Evolutionary conservation across 2,113 vertebrate species (phyloP).

Genomic region (Nothobranchius furzeri): DNA sequence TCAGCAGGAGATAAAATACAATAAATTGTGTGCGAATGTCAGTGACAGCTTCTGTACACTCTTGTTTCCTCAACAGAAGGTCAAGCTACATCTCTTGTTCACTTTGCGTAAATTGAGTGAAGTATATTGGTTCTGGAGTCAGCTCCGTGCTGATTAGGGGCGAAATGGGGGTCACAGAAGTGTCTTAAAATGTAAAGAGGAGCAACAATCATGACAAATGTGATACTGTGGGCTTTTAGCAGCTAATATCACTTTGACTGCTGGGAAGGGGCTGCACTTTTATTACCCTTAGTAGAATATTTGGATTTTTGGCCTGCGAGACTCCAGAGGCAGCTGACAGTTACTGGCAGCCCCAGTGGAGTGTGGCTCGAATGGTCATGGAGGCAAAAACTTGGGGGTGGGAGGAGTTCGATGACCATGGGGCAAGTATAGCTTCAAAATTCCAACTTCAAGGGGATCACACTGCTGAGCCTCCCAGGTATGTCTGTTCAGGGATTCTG

Average conservation of each 20-base stretch:
- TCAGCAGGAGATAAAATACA: conserved; percentile 16
- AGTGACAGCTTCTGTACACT: conserved; percentile 17
- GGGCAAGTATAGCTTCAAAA: too few relatives aligned
- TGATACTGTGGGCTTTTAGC: conserved; percentile 13
- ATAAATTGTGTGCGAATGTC: conserved; percentile 48
- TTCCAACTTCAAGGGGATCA: too few relatives aligned
- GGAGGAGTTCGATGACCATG: too few relatives aligned
- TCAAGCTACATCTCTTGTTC: conserved; percentile 39
- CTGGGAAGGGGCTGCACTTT: neutral
- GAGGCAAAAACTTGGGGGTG: too few relatives aligned
- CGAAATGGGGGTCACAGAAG: conserved; percentile 17
- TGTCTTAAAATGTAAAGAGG: conserved; percentile 28
- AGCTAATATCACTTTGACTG: neutral
- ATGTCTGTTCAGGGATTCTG: too few relatives aligned
- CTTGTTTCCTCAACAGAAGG: conserved; percentile 23
- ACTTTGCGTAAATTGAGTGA: conserved; percentile 28
- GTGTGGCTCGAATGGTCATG: too few relatives aligned
- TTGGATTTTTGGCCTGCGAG: too few relatives aligned
- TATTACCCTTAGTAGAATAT: too few relatives aligned
- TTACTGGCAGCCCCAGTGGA: too few relatives aligned
- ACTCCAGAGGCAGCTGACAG: too few relatives aligned
- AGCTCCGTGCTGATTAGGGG: neutral
- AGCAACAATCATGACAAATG: conserved; percentile 14
- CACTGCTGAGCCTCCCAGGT: too few relatives aligned
- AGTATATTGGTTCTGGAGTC: conserved; percentile 44